These are phyloP conservation scores for Orgyia antiqua DNA, from an alignment of 2,888 invertebrate genomes.

Conservation along the genomic window DNA sequence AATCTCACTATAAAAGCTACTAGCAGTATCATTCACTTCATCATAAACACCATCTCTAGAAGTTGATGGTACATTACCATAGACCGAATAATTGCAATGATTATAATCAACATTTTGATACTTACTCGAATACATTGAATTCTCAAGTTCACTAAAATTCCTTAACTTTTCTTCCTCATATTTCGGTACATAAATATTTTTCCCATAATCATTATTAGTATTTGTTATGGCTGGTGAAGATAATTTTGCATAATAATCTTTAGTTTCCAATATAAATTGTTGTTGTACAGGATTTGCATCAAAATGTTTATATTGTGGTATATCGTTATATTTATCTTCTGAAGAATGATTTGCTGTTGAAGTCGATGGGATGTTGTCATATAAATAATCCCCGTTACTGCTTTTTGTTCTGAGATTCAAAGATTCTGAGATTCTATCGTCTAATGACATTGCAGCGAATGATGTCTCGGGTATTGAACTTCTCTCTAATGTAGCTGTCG, in stretches of 20 bases:
- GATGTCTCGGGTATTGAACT: conserved; percentile 31
- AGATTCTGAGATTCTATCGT: conserved; percentile 69
- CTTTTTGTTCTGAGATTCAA: conserved; percentile 67
- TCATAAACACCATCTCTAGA: conserved; percentile 47
- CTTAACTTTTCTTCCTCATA: conserved; percentile 57
- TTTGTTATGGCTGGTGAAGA: conserved; percentile 47
- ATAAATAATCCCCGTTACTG: conserved; percentile 51
- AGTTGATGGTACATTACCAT: conserved; percentile 31
- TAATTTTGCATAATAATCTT: conserved; percentile 64
- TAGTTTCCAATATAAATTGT: conserved; percentile 60
- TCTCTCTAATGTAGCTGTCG: conserved; percentile 40
- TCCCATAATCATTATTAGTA: conserved; percentile 53
- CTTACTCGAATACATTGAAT: conserved; percentile 66
- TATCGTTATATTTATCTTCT: conserved; percentile 44
- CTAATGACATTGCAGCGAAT: conserved; percentile 58
- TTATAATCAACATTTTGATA: conserved; percentile 58
- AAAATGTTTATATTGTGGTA: conserved; percentile 56
- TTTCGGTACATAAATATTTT: conserved; percentile 66
- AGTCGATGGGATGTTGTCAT: conserved; percentile 37
- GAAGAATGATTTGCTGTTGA: conserved; percentile 24
- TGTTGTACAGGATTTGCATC: conserved; percentile 53
- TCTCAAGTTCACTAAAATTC: conserved; percentile 61
- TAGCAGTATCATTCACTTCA: conserved; percentile 57
- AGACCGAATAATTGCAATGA: conserved; percentile 31
- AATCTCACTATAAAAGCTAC: conserved; percentile 63